These are phyloP conservation scores for Lepidotrigona ventralis DNA, from an alignment of 1,140 invertebrate genomes.

Conservation along the genomic window DNA sequence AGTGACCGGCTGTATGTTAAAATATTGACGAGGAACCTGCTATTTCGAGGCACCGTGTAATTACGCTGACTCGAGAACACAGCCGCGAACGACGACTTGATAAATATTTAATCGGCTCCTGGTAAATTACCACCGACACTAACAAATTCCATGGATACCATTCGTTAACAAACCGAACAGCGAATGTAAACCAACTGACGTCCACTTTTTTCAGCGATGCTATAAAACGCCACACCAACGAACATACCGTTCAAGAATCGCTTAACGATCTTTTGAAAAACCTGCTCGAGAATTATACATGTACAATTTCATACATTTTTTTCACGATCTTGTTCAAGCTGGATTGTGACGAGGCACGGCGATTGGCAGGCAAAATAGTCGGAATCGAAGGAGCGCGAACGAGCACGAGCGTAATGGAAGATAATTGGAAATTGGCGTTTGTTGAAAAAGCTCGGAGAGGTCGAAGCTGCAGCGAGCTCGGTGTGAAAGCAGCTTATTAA, in stretches of 20 bases:
- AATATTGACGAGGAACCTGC: conserved; percentile 59
- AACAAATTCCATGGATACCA: neutral
- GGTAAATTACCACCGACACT: neutral
- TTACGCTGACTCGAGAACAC: conserved; percentile 22
- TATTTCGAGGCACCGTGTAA: conserved; percentile 56
- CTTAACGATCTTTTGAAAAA: neutral
- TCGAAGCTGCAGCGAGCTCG: conserved; percentile 6
- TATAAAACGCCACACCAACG: neutral
- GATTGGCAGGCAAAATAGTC: too few species aligned
- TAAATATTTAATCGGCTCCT: conserved; percentile 53
- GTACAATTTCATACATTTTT: neutral
- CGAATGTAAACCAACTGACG: too few species aligned
- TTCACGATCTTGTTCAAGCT: too few species aligned
- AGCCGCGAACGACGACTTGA: conserved; percentile 20
- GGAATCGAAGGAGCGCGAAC: neutral
- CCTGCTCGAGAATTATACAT: neutral
- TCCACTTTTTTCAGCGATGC: neutral
- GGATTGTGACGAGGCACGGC: neutral
- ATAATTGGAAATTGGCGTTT: neutral
- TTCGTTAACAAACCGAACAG: neutral
- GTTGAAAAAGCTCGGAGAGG: neutral
- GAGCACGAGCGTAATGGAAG: neutral
- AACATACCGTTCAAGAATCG: neutral
- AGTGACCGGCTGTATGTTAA: conserved; percentile 52
- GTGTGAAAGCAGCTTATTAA: conserved; percentile 69